Conservation (phyloP, 2,797 vertebrate genomes). For the Paguma larvata region DNA sequence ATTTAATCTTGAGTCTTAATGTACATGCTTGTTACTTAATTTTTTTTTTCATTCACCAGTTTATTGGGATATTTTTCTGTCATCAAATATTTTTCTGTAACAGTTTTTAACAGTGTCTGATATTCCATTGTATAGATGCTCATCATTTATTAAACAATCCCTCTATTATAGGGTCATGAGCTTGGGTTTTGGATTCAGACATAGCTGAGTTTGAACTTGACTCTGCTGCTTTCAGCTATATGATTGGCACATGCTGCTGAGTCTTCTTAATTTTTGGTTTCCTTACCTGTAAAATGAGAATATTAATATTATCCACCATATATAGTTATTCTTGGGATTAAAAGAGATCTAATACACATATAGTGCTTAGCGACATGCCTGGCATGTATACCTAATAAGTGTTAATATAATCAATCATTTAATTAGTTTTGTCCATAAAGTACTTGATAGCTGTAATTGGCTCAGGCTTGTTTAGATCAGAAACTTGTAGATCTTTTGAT, state of each 20-base stretch:
- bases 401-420: constrained; percentile 7
- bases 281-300: not conserved
- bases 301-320: not conserved
- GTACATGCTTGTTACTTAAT: not conserved
- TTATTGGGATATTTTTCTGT: constrained; percentile 38
- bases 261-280: constrained; percentile 20
- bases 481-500: not conserved
- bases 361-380: not conserved
- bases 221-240: not conserved
- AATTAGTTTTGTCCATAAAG: not conserved
- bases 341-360: not conserved
- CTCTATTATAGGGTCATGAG: not conserved
- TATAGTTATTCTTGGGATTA: not conserved
- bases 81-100: constrained; percentile 28
- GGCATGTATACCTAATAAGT: not conserved
- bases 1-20: constrained; percentile 24
- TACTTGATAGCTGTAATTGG: constrained; percentile 18
- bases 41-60: not conserved
- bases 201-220: constrained; percentile 22
- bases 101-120: not conserved
- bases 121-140: not conserved
- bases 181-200: not conserved
- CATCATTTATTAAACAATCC: not conserved
- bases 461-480: constrained; percentile 10
- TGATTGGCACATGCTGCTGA: not conserved